phyloP scores from a whole-genome alignment of 2,797 vertebrate species.

The Sternarchorhynchus goeldii region DNA sequence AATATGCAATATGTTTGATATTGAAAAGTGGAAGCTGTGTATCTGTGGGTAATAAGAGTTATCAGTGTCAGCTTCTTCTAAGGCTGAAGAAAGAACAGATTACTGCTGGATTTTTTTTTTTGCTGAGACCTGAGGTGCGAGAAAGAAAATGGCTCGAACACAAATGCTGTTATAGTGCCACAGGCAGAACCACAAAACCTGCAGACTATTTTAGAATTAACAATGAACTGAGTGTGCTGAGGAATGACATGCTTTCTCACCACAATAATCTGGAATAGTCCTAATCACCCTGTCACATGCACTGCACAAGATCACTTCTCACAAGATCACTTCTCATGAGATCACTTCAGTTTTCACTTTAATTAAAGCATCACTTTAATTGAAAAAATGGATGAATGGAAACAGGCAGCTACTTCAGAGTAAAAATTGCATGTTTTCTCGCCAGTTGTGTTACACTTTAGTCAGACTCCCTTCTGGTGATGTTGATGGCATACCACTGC shows the following conservation, averaged over 20 bases:
- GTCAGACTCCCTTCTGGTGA: neutral
- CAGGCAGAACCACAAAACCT: constrained; percentile 14
- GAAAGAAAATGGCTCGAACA: neutral
- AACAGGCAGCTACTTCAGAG: too few species aligned
- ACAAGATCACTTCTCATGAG: neutral
- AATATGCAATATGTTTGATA: constrained; percentile 42
- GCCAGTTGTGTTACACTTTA: too few species aligned
- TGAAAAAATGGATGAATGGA: too few species aligned
- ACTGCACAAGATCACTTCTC: neutral
- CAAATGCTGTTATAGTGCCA: constrained; percentile 16
- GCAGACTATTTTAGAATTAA: constrained; percentile 8
- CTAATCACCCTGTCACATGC: neutral
- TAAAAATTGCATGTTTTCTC: too few species aligned
- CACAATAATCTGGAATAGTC: neutral
- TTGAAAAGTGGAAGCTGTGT: constrained; percentile 41
- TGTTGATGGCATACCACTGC: neutral
- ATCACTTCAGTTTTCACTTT: too few species aligned
- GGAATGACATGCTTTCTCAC: neutral
- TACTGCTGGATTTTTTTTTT: constrained; percentile 5
- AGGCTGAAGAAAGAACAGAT: constrained; percentile 29
- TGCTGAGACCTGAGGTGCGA: constrained; percentile 13
- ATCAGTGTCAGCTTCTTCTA: constrained; percentile 13
- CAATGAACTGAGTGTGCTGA: neutral
- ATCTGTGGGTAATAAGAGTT: constrained; percentile 31
- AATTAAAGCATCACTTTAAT: too few species aligned